A percentile compares a stretch with the other conserved stretches of the same genome.
These are phyloP conservation scores for Amphiura filiformis DNA, from an alignment of 35 echinoderm and acorn worm species.

Conservation along the genomic window DNA sequence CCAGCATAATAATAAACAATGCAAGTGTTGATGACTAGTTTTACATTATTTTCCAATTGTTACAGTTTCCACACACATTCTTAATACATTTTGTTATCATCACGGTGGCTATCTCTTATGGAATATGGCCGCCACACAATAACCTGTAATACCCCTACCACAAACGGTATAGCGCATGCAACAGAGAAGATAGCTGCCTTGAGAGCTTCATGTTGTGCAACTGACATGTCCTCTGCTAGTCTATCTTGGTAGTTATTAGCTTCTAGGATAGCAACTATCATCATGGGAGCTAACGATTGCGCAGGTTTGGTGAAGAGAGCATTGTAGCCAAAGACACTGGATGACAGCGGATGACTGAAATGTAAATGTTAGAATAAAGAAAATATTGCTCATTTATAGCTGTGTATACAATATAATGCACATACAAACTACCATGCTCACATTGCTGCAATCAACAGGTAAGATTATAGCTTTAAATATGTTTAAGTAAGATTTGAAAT, in stretches of 20 bases:
- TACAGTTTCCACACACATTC: no score
- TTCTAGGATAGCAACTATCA: conserved; percentile 72
- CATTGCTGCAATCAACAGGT: no score
- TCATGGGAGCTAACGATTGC: conserved; percentile 76
- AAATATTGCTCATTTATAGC: background rate
- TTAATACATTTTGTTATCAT: conserved; percentile 46
- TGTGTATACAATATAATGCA: no score
- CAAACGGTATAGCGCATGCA: conserved; percentile 64
- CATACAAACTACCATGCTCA: no score
- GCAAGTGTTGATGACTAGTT: no score
- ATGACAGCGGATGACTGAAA: conserved; percentile 83
- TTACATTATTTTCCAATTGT: no score
- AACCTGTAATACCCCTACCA: conserved; percentile 54
- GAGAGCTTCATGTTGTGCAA: conserved; percentile 10
- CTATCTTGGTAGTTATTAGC: conserved; percentile 56
- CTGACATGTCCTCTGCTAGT: conserved; percentile 12
- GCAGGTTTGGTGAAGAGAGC: conserved; percentile 97
- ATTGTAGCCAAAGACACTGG: conserved; percentile 95
- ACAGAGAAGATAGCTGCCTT: conserved; percentile 64
- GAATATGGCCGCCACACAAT: conserved; percentile 67
- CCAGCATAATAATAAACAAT: no score
- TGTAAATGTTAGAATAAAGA: background rate
- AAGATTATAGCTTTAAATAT: no score
- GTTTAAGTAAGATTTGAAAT: no score
- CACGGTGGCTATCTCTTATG: conserved; percentile 59